phyloP scores from a whole-genome alignment of 2,113 vertebrate genomes.

The Datnioides undecimradiatus region DNA sequence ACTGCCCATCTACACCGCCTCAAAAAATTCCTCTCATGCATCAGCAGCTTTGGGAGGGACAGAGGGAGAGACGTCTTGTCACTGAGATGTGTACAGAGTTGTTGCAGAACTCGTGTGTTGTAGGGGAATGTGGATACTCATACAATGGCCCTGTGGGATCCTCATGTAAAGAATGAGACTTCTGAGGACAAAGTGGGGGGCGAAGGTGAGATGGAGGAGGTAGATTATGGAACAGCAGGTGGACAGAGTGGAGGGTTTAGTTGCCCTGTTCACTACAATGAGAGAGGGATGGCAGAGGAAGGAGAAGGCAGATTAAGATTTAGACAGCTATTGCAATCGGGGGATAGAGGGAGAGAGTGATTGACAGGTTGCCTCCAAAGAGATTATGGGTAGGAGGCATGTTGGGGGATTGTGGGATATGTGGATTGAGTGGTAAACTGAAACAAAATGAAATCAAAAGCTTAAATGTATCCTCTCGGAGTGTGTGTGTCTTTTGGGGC shows the following conservation, averaged over 20 bases:
- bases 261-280: not conserved
- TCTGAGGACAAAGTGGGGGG: not conserved
- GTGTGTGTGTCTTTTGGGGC: not conserved
- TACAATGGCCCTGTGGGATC: not conserved
- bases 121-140: not conserved
- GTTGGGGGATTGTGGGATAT: constrained; percentile 34
- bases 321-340: constrained; percentile 20
- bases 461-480: constrained; percentile 8
- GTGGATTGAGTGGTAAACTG: constrained; percentile 40
- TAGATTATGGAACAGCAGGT: constrained; percentile 19
- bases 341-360: constrained; percentile 4
- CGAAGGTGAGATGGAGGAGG: constrained; percentile 3
- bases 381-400: constrained; percentile 27
- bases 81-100: not conserved
- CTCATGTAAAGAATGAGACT: not conserved
- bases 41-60: not conserved
- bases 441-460: constrained; percentile 40
- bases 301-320: constrained; percentile 35
- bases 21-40: too few species aligned
- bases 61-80: not conserved
- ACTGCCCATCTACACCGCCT: too few species aligned
- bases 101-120: too few species aligned
- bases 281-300: not conserved
- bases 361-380: constrained; percentile 10
- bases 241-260: constrained; percentile 3